Base-by-base conservation (phyloP, 2,113 vertebrate genomes). In the Muscicapa adusta region DNA sequence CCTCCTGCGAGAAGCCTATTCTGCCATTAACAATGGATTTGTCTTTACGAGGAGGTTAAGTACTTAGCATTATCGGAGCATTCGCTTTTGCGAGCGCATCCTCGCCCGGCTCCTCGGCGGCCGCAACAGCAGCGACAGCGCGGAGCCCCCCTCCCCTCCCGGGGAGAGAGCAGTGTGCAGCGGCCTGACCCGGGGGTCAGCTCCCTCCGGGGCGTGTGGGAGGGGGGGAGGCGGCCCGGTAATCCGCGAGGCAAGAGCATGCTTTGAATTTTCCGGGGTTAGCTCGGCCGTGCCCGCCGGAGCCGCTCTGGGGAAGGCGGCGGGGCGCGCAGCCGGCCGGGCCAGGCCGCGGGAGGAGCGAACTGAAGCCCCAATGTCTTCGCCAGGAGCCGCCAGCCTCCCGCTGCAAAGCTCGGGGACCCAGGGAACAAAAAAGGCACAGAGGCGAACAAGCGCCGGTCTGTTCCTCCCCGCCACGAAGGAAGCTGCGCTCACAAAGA, bases 101-200 rank as follows among this genome's bases (percentile, higher is more conserved):
- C 78, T 92, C 40, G 36, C 48, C 70, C 20, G 34, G 66, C 78
- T 93, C 26, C 43, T 57, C 26, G 31, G 85, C 58, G 18, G 83
- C 79, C 28, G 62, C 57, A 70, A 10, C 63, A 43, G 65, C 73
- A 48, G 67, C 65, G 70, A n/a, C 66, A 48, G 62, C 47, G 50
- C 67, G 25, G 51, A 85, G 67, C 48, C 34, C 68, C 53, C 80
- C 45, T 60, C 93, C 43, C 36, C 89, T 38, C 83, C 51, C 36
- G 65, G n/a, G 70, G 65, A 89, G 92, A 96, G 94, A 88, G 91
- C 96, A 73, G 58, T 89, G 94, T 92, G 95, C 96, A 97, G 96
- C 42, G 36, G 91, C 63, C 96, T 98, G 98, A 98, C 98, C 97
- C 94, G 66, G 11, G 83, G 97, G 97, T 98, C 98, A 98, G 89